Conservation (phyloP, 2,797 vertebrate genomes). For the Cossypha polioptera region DNA sequence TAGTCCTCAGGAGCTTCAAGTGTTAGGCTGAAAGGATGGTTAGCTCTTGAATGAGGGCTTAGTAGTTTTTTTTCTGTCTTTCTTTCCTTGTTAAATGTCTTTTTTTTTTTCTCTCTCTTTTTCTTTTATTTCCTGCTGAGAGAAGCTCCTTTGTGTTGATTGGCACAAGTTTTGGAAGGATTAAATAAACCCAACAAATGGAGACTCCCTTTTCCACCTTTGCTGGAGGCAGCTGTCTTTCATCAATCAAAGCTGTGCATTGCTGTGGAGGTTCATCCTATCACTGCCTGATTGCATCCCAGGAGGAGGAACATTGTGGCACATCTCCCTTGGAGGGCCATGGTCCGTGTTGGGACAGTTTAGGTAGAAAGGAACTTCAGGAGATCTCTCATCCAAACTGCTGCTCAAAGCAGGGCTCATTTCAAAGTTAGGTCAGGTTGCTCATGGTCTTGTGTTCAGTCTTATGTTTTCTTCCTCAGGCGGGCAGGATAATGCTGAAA, state of each 20-base stretch:
- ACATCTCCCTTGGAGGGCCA: not conserved
- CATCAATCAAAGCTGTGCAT: not conserved
- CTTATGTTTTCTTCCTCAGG: not conserved
- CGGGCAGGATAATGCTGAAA: not conserved
- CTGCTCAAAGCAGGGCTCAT: not conserved
- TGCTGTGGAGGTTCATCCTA: not conserved
- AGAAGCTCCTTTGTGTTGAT: conserved; percentile 32
- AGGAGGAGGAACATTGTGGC: not conserved
- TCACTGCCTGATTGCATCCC: not conserved
- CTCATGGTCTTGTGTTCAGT: not conserved
- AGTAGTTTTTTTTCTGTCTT: not conserved
- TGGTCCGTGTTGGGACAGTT: not conserved
- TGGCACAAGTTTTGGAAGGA: conserved; percentile 32
- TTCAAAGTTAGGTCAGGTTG: not conserved
- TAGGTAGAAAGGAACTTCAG: not conserved
- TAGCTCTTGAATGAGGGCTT: not conserved
- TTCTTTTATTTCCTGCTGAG: not conserved
- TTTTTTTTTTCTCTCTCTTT: rapidly evolving
- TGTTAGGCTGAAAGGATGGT: not conserved
- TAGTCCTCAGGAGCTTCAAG: conserved; percentile 7
- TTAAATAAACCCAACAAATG: conserved; percentile 33
- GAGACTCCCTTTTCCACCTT: conserved; percentile 22
- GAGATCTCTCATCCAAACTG: not conserved
- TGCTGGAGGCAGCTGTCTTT: conserved; percentile 23
- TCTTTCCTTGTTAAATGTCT: rapidly evolving